Evolutionary conservation across 2,888 invertebrate genomes (phyloP), one percentile per base, ranked within the genome.

Genomic region (Epirrhoe tristata): DNA sequence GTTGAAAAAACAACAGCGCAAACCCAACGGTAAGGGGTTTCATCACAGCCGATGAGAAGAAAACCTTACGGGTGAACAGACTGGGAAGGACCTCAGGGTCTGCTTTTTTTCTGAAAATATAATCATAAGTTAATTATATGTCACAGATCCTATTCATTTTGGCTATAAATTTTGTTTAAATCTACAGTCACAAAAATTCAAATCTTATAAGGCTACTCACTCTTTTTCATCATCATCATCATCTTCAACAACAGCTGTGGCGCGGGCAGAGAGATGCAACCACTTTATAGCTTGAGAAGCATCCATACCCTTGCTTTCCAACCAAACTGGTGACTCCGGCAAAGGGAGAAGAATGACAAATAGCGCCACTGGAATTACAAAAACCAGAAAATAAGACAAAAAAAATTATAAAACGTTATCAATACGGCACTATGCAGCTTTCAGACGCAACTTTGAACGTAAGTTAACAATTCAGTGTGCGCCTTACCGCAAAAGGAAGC

Each of bases 271-370:
- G 0, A 94, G 83, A 56, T 94, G 93, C 14, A 96, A 83, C 94
- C 94, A 95, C 56, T 90, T 86, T 56, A 95, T 83, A 0, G 90
- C 79, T 0, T 94, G 94, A 7, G 94, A 90, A 0, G 90, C 77
- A 66, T 94, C 93, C 36, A 87, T 74, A 0, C 93, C 93, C 17
- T 87, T 84, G 6, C 87, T 81, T 58, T 91, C 86, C 10, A 95
- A 78, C 95, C 95, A 95, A 12, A 94, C 91, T 0, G 96, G 96
- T 0, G 96, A 95, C 81, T 96, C 96, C 0, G 96, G 96, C 50
- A 96, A 85, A 0, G 94, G 94, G 0, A 94, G 75, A 14, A 95
- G 86, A 5, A 93, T 80, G 53, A 95, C 54, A 62, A 95, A 90
- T 39, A 95, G 79, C 0, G 93, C 81, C 55, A 88, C 89, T 83